Evolutionary conservation across 1,140 invertebrate species (phyloP).

Genomic region (Agrilus planipennis): DNA sequence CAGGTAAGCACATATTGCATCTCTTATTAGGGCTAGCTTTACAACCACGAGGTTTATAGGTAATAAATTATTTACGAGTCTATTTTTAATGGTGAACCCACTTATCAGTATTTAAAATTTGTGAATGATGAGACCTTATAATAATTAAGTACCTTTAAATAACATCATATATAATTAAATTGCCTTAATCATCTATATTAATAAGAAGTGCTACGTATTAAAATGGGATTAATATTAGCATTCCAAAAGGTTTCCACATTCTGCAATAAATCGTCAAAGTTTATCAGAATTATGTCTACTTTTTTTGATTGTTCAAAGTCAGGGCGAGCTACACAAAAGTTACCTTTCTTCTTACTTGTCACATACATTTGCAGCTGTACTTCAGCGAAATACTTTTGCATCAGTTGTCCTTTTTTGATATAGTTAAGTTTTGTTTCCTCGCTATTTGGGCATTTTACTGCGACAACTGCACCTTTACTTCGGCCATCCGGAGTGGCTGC

Average conservation of each 20-base stretch:
- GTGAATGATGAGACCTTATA: no score
- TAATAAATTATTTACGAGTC: no score
- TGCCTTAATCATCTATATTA: background rate
- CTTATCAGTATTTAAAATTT: no score
- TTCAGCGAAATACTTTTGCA: constrained; percentile 35
- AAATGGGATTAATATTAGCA: background rate
- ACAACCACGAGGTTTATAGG: no score
- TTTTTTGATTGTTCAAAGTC: constrained; percentile 16
- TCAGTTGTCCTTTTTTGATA: constrained; percentile 18
- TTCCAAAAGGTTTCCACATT: background rate
- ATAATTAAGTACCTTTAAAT: background rate
- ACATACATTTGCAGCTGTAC: constrained; percentile 40
- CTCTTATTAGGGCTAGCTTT: no score
- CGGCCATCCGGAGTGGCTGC: no score
- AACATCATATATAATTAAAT: background rate
- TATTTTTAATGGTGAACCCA: no score
- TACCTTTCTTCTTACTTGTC: constrained; percentile 18
- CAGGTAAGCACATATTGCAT: no score
- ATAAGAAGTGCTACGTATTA: background rate
- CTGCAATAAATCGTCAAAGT: constrained; percentile 8
- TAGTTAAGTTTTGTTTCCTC: no score
- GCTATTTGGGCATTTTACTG: no score
- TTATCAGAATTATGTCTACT: constrained; percentile 7
- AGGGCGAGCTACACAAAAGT: constrained; percentile 18
- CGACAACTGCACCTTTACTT: no score